Base-by-base conservation (phyloP, 2,888 invertebrate species). In the Leptopilina syphax region DNA sequence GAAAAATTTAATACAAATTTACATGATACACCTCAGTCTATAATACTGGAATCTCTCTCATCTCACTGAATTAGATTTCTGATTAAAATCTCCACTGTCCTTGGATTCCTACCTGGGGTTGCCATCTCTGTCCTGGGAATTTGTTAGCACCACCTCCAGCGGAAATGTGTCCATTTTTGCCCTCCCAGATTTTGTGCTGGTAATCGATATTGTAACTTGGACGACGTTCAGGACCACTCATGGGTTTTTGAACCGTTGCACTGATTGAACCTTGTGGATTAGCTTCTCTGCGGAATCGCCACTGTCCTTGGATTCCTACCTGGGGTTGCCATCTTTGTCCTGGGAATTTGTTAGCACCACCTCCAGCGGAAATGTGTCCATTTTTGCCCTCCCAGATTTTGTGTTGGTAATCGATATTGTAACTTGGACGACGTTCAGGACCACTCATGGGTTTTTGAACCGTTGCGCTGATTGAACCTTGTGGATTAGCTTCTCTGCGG, bases 351-450 rank as follows among this genome's bases (percentile, higher is more conserved):
- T 78, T 76, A 65, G 81, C 50, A 66, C 83, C 83, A 44, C 68
- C 81, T 47, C 81, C 81, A 34, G 81, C 83, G 65, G 73, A 79
- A 24, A 83, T 77, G 27, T 83, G 81, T 60, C 79, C 83, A 50
- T 77, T 60, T 73, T 79, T 78, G 70, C 67, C 78, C 65, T 78
- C 77, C 81, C 76, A 81, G 76, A 82, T 80, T 9, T 68, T 79
- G 66, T 77, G 83, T 24, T 81, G 81, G 67, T 84, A 84, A 76
- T 84, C 81, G 57, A 84, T 77, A 76, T 81, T 83, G 66, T 78
- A 77, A 54, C 41, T 77, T 18, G 81, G 84, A 27, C 82, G 82
- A 77, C 78, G 81, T 47, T 82, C 81, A 8, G 79, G 82, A 12
- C 81, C 83, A 80, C 80, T 82, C 79, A 81, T 54, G 24, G 84